phyloP scores from a whole-genome alignment of 2,888 invertebrate species.

The Pseudeuparius sepicola region DNA sequence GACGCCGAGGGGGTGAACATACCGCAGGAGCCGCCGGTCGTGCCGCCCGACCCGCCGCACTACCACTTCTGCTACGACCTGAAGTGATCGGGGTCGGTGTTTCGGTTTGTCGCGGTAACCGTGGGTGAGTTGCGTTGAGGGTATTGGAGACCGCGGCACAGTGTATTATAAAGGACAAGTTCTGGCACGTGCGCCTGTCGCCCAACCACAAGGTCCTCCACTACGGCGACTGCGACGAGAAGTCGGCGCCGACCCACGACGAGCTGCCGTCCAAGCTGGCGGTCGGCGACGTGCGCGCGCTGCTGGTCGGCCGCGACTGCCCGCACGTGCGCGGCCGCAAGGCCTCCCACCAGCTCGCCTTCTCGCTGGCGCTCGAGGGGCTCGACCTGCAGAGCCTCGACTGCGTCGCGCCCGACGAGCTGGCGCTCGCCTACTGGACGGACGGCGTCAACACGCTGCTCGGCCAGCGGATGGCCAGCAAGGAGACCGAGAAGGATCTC shows the following conservation, averaged over 20 bases:
- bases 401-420: slow-evolving; percentile 87
- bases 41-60: slow-evolving; percentile 87
- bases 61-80: slow-evolving; percentile 78
- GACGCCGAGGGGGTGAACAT: slow-evolving; percentile 94
- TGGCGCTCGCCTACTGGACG: slow-evolving; percentile 82
- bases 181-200: slow-evolving; percentile 90
- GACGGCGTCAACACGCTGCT: slow-evolving; percentile 90
- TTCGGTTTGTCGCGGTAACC: too few relatives aligned
- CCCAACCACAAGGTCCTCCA: slow-evolving; percentile 92
- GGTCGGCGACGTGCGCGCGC: slow-evolving; percentile 78
- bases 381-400: slow-evolving; percentile 75
- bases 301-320: slow-evolving; percentile 84
- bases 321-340: slow-evolving; percentile 84
- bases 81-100: too few relatives aligned
- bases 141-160: too few relatives aligned
- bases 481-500: slow-evolving; percentile 78
- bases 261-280: slow-evolving; percentile 80
- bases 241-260: slow-evolving; percentile 76
- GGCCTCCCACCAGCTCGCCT: slow-evolving; percentile 72
- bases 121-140: too few relatives aligned
- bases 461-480: slow-evolving; percentile 80
- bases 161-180: slow-evolving; percentile 92
- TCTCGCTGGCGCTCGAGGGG: slow-evolving; percentile 60
- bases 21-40: slow-evolving; percentile 83
- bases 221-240: slow-evolving; percentile 93